Base-by-base conservation (phyloP, 2,113 vertebrate genomes). In the Apistogramma diplotaenia region DNA sequence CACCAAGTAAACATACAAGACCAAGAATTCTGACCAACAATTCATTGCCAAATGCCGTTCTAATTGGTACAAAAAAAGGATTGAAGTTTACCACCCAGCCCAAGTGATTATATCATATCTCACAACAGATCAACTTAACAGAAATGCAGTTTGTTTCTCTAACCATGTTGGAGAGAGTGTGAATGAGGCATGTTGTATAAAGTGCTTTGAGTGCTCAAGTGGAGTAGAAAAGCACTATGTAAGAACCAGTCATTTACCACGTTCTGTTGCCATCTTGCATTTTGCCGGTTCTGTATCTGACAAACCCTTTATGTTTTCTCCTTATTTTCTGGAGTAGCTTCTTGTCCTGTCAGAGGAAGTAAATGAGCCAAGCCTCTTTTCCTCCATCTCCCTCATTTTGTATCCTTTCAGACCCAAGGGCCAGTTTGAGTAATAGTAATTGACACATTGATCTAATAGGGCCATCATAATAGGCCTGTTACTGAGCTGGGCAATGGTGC, bases 381-480 rank as follows among this genome's bases (percentile, higher is more conserved):
- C 70, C 72, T 82, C 72, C 76, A 78, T 85, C 76, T 76, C 81
- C 75, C 51, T 85, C 78, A 67, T 86, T 84, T 83, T 86, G 77
- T 89, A 81, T 90, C 82, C 84, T 89, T 87, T 92, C 90, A 89
- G 88, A 89, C 91, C 87, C 91, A 93, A 84, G 91, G 92, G 91
- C 88, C 92, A 90, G 84, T 93, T 90, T 92, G 90, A 94, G 91
- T 94, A 94, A 94, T 94, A 85, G 92, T 94, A 93, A 94, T 89
- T 94, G 95, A 95, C 94, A 93, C 91, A 88, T 92, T 94, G 93
- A 95, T 94, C 90, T 94, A 95, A 94, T 93, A 90, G 86, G 87
- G 90, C 90, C 91, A 91, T 91, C 89, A 89, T 91, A 89, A 92
- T 90, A 91, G 89, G 91, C 88, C 91, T 89, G 89, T 93, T 94